Evolutionary conservation across 2,113 vertebrate species (phyloP).

Genomic region (Epinephelus cyanopodus): DNA sequence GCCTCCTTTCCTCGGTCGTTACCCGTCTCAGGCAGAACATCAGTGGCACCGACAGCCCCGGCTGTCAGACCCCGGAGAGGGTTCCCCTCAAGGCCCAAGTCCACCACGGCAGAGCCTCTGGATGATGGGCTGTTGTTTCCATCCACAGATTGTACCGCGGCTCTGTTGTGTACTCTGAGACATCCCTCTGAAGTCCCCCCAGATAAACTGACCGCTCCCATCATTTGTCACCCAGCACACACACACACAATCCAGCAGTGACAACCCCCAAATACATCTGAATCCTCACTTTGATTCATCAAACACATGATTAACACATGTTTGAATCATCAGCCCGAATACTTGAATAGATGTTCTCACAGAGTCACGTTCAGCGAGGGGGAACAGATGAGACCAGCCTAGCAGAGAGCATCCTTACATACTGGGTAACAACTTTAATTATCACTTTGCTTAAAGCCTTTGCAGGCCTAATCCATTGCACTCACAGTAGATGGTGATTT

Average conservation of each 20-base stretch:
- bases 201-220: conserved; percentile 61
- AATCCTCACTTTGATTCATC: conserved; percentile 74
- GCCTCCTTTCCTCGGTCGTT: conserved; percentile 44
- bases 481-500: conserved; percentile 42
- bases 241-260: conserved; percentile 43
- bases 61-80: conserved; percentile 49
- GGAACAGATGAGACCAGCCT: conserved; percentile 21
- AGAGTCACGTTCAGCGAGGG: conserved; percentile 43
- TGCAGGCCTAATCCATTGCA: conserved; percentile 9
- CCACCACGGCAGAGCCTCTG: conserved; percentile 40
- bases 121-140: conserved; percentile 66
- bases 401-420: conserved; percentile 35
- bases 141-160: conserved; percentile 59
- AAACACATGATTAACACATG: conserved; percentile 53
- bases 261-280: conserved; percentile 51
- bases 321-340: conserved; percentile 70
- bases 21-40: conserved; percentile 50
- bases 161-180: conserved; percentile 61
- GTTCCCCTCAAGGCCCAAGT: conserved; percentile 49
- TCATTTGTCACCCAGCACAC: conserved; percentile 70
- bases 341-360: conserved; percentile 31
- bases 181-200: conserved; percentile 42
- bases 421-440: conserved; percentile 53
- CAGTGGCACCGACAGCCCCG: conserved; percentile 38
- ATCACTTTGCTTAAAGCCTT: conserved; percentile 26